These are phyloP conservation scores for Zaprionus camerounensis DNA, from an alignment of 1,140 invertebrate species.

Conservation along the genomic window DNA sequence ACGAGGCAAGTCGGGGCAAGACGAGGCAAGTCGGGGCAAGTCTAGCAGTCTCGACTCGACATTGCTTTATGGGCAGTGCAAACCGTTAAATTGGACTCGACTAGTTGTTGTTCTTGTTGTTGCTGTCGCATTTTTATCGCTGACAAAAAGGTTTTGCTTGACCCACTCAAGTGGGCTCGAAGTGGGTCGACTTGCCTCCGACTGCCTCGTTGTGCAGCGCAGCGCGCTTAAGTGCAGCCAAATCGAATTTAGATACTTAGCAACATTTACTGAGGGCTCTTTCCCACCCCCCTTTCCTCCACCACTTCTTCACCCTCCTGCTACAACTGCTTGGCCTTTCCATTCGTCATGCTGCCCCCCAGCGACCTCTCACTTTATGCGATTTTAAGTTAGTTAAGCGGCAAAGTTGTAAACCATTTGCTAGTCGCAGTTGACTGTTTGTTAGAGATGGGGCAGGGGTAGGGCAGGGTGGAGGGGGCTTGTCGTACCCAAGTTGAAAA, in stretches of 20 bases:
- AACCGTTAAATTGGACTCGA: conserved; percentile 66
- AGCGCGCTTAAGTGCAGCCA: conserved; percentile 62
- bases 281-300: background rate
- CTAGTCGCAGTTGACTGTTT: conserved; percentile 36
- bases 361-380: conserved; percentile 60
- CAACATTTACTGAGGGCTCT: conserved; percentile 42
- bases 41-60: conserved; percentile 21
- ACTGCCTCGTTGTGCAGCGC: conserved; percentile 31
- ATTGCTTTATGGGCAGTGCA: conserved; percentile 65
- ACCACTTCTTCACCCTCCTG: background rate
- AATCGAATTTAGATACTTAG: conserved; percentile 74
- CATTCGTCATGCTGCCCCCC: background rate
- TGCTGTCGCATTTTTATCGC: conserved; percentile 67
- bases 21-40: conserved; percentile 3
- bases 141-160: conserved; percentile 81
- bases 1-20: background rate
- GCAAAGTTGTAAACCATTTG: conserved; percentile 74
- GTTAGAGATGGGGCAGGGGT: background rate
- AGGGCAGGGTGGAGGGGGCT: background rate
- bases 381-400: conserved; percentile 67
- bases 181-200: conserved; percentile 44
- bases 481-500: conserved; percentile 27
- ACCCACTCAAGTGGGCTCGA: conserved; percentile 66
- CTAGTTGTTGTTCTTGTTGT: conserved; percentile 23
- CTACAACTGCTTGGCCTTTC: conserved; percentile 1